Base-by-base conservation (phyloP, 2,888 invertebrate species). In the Aradus depressus region DNA sequence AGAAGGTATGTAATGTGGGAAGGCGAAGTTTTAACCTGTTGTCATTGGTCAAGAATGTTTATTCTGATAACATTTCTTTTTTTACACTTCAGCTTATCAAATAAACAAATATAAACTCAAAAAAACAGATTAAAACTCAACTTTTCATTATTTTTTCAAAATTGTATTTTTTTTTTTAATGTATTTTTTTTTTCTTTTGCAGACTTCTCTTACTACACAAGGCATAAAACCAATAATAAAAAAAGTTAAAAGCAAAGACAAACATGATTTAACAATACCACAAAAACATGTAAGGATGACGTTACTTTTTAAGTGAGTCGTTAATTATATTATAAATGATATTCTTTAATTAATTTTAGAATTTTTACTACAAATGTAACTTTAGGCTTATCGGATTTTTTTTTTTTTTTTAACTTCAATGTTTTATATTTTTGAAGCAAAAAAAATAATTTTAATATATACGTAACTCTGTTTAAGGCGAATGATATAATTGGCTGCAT, bases 401-500 rank as follows among this genome's bases (percentile, higher is more conserved):
- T n/a, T 34, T 34, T 34, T 34, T 4, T 34, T 34, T 34, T 4
- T 34, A 34, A 34, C 18, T 34, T n/a, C n/a, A n/a, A 34, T n/a
- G n/a, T n/a, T n/a, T n/a, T n/a, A n/a, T n/a, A n/a, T n/a, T n/a
- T n/a, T n/a, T n/a, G n/a, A n/a, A n/a, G n/a, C n/a, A n/a, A n/a
- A n/a, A n/a, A n/a, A n/a, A n/a, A n/a, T n/a, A n/a, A n/a, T n/a
- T n/a, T n/a, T n/a, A n/a, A n/a, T n/a, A 35, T 35, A 10, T 31
- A n/a, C 10, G 26, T 10, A 31, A 19, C 18, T 42, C 4, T 31
- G 14, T 38, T 44, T 22, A 28, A 59, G 58, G 54, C 53, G 2
- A 45, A 55, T 19, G 51, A 50, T 31, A 55, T 56, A 14, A 55
- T 50, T 28, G 57, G 49, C 34, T 51, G 50, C 49, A 45, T 59